These are phyloP conservation scores for Cladorhizidae sp. DNA, from an alignment of 37 sponge, comb jelly and placozoan species.

Conservation along the genomic window DNA sequence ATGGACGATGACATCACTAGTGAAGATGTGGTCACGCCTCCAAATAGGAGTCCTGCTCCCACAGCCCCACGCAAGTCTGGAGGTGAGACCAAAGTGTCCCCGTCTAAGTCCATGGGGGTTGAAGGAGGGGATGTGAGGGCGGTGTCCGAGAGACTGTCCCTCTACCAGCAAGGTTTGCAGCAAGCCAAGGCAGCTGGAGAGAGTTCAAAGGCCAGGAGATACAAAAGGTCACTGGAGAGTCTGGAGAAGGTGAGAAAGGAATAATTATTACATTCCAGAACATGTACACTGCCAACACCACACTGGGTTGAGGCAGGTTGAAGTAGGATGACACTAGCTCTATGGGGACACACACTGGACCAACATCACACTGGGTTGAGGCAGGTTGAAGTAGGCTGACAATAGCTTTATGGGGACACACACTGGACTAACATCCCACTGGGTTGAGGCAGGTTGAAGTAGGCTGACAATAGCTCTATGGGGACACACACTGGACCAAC, in stretches of 20 bases:
- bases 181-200: conserved; percentile 59
- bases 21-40: not conserved
- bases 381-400: too few relatives aligned
- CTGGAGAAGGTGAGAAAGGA: conserved; percentile 10
- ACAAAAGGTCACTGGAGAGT: conserved; percentile 33
- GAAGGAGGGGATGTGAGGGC: not conserved
- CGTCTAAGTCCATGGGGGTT: not conserved
- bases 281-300: too few relatives aligned
- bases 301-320: too few relatives aligned
- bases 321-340: too few relatives aligned
- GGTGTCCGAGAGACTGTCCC: conserved; percentile 36
- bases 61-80: conserved; percentile 5
- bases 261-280: too few relatives aligned
- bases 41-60: not conserved
- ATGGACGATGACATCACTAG: not conserved
- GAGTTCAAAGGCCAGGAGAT: conserved; percentile 65
- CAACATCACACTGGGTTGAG: too few relatives aligned
- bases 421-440: too few relatives aligned
- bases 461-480: too few relatives aligned
- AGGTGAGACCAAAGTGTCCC: not conserved
- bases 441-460: too few relatives aligned
- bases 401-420: too few relatives aligned
- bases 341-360: too few relatives aligned
- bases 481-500: too few relatives aligned
- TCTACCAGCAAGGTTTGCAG: conserved; percentile 58